Conservation (phyloP, 2,113 vertebrate genomes). For the Oncorhynchus mykiss region DNA sequence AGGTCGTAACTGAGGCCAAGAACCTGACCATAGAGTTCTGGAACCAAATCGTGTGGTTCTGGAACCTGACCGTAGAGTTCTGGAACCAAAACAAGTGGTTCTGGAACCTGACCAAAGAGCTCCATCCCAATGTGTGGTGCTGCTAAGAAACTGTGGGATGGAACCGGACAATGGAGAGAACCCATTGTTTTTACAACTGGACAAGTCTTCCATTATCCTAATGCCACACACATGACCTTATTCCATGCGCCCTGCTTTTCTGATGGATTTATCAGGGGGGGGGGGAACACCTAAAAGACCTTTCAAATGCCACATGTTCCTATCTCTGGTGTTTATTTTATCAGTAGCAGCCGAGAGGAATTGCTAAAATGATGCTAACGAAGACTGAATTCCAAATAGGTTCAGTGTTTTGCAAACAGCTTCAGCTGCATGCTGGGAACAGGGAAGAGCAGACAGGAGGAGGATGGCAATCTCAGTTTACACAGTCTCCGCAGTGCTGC, state of each 20-base stretch:
- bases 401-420: conserved; percentile 97
- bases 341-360: conserved; percentile 28
- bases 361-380: conserved; percentile 24
- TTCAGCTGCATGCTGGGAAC: conserved; percentile 91
- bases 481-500: conserved; percentile 81
- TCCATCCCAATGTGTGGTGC: background rate
- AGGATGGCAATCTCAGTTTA: conserved; percentile 87
- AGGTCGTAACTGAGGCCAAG: conserved; percentile 1
- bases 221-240: conserved; percentile 15
- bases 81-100: too few species aligned
- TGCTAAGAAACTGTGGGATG: background rate
- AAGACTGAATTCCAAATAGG: conserved; percentile 74
- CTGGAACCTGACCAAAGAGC: background rate
- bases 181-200: conserved; percentile 27
- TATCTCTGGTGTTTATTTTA: conserved; percentile 30
- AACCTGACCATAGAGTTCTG: background rate
- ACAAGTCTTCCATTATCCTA: conserved; percentile 16
- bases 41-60: too few species aligned
- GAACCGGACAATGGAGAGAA: background rate
- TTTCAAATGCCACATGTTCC: conserved; percentile 25
- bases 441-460: conserved; percentile 70
- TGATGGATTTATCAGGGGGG: background rate
- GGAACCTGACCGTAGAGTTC: too few species aligned
- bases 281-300: background rate
- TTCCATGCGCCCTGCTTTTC: background rate